Conservation (phyloP, 1,140 invertebrate genomes). For the Hetaerina americana region DNA sequence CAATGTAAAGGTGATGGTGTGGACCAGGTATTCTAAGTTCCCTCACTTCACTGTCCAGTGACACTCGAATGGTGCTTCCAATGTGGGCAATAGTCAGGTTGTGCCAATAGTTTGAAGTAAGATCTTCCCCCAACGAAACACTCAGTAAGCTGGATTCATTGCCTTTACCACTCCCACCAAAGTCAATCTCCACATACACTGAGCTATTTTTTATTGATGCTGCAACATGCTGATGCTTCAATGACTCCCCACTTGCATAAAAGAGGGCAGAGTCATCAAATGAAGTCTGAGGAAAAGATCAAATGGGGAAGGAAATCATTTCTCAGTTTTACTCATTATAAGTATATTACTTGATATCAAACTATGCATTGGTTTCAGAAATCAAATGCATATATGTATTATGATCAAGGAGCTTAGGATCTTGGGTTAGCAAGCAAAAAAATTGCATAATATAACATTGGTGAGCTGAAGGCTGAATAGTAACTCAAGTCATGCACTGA, state of each 20-base stretch:
- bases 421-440: too few relatives aligned
- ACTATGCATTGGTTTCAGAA: too few relatives aligned
- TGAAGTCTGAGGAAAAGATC: constrained; percentile 59
- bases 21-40: constrained; percentile 53
- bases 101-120: constrained; percentile 71
- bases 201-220: constrained; percentile 64
- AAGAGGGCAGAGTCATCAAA: constrained; percentile 78
- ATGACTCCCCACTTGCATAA: constrained; percentile 74
- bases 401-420: too few relatives aligned
- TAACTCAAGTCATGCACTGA: too few relatives aligned
- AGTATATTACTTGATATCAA: too few relatives aligned
- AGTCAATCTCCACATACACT: constrained; percentile 66
- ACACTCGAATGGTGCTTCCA: constrained; percentile 52
- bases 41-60: constrained; percentile 55
- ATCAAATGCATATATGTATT: too few relatives aligned
- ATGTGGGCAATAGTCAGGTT: constrained; percentile 77
- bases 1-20: constrained; percentile 69
- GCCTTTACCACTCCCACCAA: constrained; percentile 36
- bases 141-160: background rate
- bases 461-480: too few relatives aligned
- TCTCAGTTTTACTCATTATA: too few relatives aligned
- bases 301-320: too few relatives aligned
- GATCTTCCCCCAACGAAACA: constrained; percentile 41
- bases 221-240: constrained; percentile 68
- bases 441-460: too few relatives aligned